Evolutionary conservation across 1,140 invertebrate genomes (phyloP), one percentile per base, ranked within the genome.

Genomic region (Mylabris phalerata): DNA sequence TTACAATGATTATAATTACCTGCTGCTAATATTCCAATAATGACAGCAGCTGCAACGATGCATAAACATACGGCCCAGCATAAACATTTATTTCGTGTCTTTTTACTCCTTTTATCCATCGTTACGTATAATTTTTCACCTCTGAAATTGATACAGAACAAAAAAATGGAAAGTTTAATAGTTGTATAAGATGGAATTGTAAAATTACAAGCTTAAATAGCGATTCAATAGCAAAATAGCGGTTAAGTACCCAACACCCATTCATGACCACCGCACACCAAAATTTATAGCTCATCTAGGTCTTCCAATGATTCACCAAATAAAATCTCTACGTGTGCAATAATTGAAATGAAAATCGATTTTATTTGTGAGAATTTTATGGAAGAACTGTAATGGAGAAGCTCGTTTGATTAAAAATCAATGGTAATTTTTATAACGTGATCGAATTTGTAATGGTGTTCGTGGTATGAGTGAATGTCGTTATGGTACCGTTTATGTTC

Each of bases 71-170:
- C 72, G 48, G 78, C 80, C 85, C 85, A 88, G 65, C 84, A 87
- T 2, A 84, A 72, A 57, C 81, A 80, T 67, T 82, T 79, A 69
- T 81, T 84, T 77, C 83, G 84, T 32, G 81, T 84, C 56, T 82
- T 84, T 56, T 80, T 80, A 4, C 82, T 80, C 45, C 87, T 76
- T 68, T 89, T 89, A 69, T 89, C 87, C 67, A 87, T 87, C 9
- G 87, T 90, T 47, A 90, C 84, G 66, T 89, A 89, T 40, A 90
- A 71, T 71, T 90, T 90, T 73, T 89, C 87, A 50, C 87, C 87
- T 73, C 88, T 88, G 80, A 46, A 85, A 85, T 73, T 75, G 51
- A 55, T 54, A 24, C 25, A 41, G 6, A 7, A 40, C 10, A 40
- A 38, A 48, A 10, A 45, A 4, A 38, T 41, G 19, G 19, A 19